Conservation (phyloP, 2,113 vertebrate species). For the Leptodactylus fuscus region DNA sequence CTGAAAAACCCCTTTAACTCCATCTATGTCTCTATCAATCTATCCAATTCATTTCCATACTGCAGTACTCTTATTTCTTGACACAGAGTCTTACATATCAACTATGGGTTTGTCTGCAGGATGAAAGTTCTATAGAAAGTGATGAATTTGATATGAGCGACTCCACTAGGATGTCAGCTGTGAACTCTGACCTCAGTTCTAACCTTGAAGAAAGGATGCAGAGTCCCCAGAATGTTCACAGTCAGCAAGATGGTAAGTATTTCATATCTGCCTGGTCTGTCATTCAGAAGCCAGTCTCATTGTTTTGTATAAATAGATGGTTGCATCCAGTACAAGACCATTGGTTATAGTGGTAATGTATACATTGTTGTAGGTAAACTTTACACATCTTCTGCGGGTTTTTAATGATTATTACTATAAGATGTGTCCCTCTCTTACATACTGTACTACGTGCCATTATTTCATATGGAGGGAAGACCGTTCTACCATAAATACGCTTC, state of each 20-base stretch:
- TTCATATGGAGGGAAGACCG: too few relatives aligned
- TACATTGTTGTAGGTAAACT: too few relatives aligned
- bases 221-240: constrained; percentile 81
- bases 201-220: constrained; percentile 86
- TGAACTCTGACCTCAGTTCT: constrained; percentile 86
- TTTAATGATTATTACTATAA: too few relatives aligned
- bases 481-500: too few relatives aligned
- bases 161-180: constrained; percentile 84
- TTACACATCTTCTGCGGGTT: too few relatives aligned
- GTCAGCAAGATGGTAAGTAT: constrained; percentile 83
- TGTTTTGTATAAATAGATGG: too few relatives aligned
- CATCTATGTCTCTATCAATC: too few relatives aligned
- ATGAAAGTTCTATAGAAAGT: constrained; percentile 86
- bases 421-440: too few relatives aligned
- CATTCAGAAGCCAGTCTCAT: neutral
- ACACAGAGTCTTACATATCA: neutral
- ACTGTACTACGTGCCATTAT: too few relatives aligned
- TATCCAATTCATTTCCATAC: neutral
- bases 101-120: constrained; percentile 68
- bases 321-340: too few relatives aligned
- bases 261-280: neutral
- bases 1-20: too few relatives aligned
- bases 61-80: neutral
- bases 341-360: too few relatives aligned
- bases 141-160: constrained; percentile 88